phyloP scores from a whole-genome alignment of 2,888 invertebrate species.

The Ischnus inquisitorius region DNA sequence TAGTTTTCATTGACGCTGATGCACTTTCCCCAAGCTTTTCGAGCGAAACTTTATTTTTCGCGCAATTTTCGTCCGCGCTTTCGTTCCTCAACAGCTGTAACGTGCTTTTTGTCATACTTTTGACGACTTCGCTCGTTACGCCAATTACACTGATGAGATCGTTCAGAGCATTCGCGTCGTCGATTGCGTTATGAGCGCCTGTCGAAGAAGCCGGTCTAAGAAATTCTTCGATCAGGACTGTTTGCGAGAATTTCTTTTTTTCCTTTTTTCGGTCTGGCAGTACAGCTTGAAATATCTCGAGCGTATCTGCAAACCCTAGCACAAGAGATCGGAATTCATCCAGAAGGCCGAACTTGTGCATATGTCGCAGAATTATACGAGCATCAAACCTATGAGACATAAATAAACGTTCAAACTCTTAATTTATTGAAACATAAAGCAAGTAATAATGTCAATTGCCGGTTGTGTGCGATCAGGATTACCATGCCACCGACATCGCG shows the following conservation, averaged over 20 bases:
- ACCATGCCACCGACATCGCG: neutral
- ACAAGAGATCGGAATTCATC: slow-evolving; percentile 24
- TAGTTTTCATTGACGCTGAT: too few relatives aligned
- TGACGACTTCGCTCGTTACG: too few relatives aligned
- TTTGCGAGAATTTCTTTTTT: slow-evolving; percentile 7
- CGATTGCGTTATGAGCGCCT: slow-evolving; percentile 26
- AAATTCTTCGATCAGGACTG: slow-evolving; percentile 8
- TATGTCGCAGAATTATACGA: slow-evolving; percentile 3
- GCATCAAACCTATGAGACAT: slow-evolving; percentile 43
- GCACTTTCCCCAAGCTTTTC: slow-evolving; percentile 48
- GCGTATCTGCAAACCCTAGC: too few relatives aligned
- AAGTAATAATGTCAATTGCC: slow-evolving; percentile 42
- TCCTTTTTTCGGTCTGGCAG: slow-evolving; percentile 29
- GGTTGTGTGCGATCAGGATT: slow-evolving; percentile 39
- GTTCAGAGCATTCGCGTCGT: slow-evolving; percentile 3
- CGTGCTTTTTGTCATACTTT: too few relatives aligned
- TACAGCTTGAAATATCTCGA: slow-evolving; percentile 1
- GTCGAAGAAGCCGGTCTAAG: neutral
- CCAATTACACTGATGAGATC: slow-evolving; percentile 17
- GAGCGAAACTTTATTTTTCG: slow-evolving; percentile 11
- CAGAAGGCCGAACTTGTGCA: slow-evolving; percentile 9
- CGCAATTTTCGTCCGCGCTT: neutral
- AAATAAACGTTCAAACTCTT: too few relatives aligned
- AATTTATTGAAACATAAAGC: too few relatives aligned
- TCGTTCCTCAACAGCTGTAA: too few relatives aligned